These are phyloP conservation scores for Rugalucina vietnamica DNA, from an alignment of 2,888 invertebrate genomes.

Conservation along the genomic window DNA sequence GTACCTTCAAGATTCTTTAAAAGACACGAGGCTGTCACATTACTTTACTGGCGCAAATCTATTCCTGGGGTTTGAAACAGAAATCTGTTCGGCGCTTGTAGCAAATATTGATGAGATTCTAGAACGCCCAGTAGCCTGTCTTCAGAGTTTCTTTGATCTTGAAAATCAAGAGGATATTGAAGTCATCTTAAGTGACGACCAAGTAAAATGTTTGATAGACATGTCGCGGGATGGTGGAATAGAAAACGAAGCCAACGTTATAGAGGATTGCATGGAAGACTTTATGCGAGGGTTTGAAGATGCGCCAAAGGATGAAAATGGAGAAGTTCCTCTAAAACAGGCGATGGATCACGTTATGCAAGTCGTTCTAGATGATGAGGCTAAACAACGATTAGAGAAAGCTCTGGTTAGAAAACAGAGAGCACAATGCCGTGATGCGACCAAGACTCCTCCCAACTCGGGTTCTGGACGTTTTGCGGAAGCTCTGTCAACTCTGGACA, in stretches of 20 bases:
- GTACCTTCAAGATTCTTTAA: constrained; percentile 9
- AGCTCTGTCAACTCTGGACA: not conserved
- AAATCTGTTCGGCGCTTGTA: constrained; percentile 7
- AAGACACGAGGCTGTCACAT: constrained; percentile 18
- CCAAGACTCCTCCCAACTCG: too few species aligned
- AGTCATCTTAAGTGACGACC: constrained; percentile 20
- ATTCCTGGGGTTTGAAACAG: constrained; percentile 29
- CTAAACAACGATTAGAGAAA: not conserved
- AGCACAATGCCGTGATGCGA: too few species aligned
- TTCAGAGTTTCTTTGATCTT: constrained; percentile 29
- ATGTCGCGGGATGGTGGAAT: constrained; percentile 39
- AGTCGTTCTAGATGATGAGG: not conserved
- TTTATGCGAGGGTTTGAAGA: constrained; percentile 41
- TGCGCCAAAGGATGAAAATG: constrained; percentile 19
- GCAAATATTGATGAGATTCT: constrained; percentile 20
- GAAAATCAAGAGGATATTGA: constrained; percentile 22
- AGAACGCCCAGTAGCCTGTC: constrained; percentile 23
- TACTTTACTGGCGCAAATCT: constrained; percentile 43
- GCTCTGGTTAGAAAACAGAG: not conserved
- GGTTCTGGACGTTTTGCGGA: not conserved
- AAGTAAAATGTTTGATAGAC: constrained; percentile 19
- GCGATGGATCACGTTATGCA: constrained; percentile 17
- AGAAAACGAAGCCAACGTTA: constrained; percentile 14
- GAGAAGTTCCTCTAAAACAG: constrained; percentile 20
- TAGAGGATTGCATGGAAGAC: constrained; percentile 42